These are phyloP conservation scores for Thaumetopoea pityocampa DNA, from an alignment of 1,140 invertebrate species.

Conservation along the genomic window DNA sequence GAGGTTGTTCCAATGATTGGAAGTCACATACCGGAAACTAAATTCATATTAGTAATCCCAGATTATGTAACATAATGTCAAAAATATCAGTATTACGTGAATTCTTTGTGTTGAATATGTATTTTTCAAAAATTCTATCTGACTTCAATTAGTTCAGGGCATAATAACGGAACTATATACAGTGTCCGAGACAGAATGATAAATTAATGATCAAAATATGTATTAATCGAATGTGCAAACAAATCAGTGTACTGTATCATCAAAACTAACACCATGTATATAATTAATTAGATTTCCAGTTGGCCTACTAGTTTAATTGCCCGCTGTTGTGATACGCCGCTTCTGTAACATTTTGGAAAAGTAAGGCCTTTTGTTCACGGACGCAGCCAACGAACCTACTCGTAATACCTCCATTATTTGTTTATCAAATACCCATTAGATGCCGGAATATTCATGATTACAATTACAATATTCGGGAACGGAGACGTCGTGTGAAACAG, in stretches of 20 bases:
- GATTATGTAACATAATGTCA: no score
- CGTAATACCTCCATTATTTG: conserved; percentile 51
- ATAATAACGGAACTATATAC: no score
- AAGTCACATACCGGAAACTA: no score
- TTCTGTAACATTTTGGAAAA: conserved; percentile 70
- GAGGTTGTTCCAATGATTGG: no score
- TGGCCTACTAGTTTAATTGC: conserved; percentile 71
- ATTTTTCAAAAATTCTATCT: no score
- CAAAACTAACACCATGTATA: conserved; percentile 45
- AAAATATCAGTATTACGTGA: no score
- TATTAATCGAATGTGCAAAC: conserved; percentile 34
- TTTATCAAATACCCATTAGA: conserved; percentile 71
- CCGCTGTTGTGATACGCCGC: conserved; percentile 56
- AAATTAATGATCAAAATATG: conserved; percentile 23
- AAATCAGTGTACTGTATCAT: conserved; percentile 50
- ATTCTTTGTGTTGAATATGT: no score
- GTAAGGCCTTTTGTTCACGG: conserved; percentile 56
- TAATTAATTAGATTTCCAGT: conserved; percentile 70
- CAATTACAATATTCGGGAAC: conserved; percentile 39
- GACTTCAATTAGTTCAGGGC: no score
- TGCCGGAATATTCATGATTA: conserved; percentile 39
- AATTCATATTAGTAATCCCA: no score
- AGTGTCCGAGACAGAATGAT: no score
- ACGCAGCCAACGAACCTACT: conserved; percentile 37
- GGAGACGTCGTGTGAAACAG: conserved; percentile 69